Evolutionary conservation across 2,888 invertebrate species (phyloP), one percentile per base, ranked within the genome.

Genomic region (Myathropa florea): DNA sequence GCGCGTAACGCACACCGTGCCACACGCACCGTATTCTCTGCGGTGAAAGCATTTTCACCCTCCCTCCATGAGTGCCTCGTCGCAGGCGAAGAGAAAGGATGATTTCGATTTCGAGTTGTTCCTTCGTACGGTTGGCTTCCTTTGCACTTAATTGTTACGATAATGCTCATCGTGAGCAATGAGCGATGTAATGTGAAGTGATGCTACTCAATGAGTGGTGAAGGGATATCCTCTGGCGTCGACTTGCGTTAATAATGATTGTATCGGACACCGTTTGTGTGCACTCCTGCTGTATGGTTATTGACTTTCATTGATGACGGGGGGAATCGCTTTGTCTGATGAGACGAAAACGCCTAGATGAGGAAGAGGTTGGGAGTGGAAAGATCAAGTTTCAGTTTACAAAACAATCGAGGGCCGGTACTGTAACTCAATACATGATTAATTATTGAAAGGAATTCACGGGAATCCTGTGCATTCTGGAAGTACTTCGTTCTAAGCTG

Each of bases 81-180:
- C 46, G 7, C 46, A 12, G 33, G 30, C 30, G 30, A 7, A 30
- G 59, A 67, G 72, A n/a, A n/a, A 59, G 60, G 28, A 61, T 61
- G 65, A 21, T 67, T 60, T 60, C 60, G 18, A 2, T 23, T 70
- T 53, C 24, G 71, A 18, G 39, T 18, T 4, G 4, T 46, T 46
- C 39, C 39, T n/a, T 6, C 1, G n/a, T n/a, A n/a, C 46, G 46
- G 6, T 18, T 18, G 46, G 23, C 26, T 59, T 53, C 53, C 46
- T 55, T 63, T 78, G 63, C 36, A 36, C 67, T 72, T 80, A 80
- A 78, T 78, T 78, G 70, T 78, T 26, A 78, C 71, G 78, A 78
- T 63, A 57, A 78, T 63, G 71, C 18, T 64, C 57, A 26, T n/a
- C 24, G 57, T 24, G 57, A 55, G 57, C 63, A 39, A 55, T 70